phyloP scores from a whole-genome alignment of 2,113 vertebrate species.

The Chaetodon auriga region DNA sequence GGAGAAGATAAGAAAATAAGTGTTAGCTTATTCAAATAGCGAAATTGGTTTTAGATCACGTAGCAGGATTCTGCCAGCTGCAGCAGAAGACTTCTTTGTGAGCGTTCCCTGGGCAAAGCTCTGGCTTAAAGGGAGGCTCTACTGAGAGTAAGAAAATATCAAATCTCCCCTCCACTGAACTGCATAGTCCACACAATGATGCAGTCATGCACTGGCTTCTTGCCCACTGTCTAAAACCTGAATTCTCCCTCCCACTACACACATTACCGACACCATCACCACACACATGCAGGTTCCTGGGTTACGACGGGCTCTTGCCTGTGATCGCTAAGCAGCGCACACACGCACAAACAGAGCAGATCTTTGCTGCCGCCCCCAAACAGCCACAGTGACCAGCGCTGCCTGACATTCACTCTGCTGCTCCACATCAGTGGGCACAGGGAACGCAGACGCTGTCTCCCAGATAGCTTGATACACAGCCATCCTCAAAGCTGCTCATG shows the following conservation, averaged over 20 bases:
- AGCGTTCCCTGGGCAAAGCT: conserved; percentile 76
- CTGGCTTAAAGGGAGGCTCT: conserved; percentile 75
- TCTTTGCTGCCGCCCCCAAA: conserved; percentile 32
- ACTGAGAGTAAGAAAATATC: conserved; percentile 76
- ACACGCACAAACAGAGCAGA: conserved; percentile 28
- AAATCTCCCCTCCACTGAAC: conserved; percentile 81
- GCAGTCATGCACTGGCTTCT: conserved; percentile 73
- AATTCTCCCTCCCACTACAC: conserved; percentile 68
- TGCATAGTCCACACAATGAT: conserved; percentile 76
- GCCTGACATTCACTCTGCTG: conserved; percentile 56
- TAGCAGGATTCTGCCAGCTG: conserved; percentile 79
- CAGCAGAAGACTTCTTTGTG: conserved; percentile 77
- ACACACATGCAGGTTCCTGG: conserved; percentile 43
- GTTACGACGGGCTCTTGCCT: conserved; percentile 28
- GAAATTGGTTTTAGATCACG: conserved; percentile 87
- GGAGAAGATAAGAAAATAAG: conserved; percentile 82
- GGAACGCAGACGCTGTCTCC: conserved; percentile 36
- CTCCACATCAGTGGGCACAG: conserved; percentile 61
- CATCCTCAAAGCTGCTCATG: conserved; percentile 48
- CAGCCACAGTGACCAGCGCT: conserved; percentile 41
- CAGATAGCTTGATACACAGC: conserved; percentile 46
- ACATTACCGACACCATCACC: conserved; percentile 37
- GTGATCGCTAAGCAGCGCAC: conserved; percentile 27
- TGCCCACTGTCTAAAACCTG: conserved; percentile 74
- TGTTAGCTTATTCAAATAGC: conserved; percentile 81